A percentile compares a stretch with the other conserved stretches of the same genome.
phyloP scores from a whole-genome alignment of 2,797 vertebrate species.

The Smutsia temminckii region DNA sequence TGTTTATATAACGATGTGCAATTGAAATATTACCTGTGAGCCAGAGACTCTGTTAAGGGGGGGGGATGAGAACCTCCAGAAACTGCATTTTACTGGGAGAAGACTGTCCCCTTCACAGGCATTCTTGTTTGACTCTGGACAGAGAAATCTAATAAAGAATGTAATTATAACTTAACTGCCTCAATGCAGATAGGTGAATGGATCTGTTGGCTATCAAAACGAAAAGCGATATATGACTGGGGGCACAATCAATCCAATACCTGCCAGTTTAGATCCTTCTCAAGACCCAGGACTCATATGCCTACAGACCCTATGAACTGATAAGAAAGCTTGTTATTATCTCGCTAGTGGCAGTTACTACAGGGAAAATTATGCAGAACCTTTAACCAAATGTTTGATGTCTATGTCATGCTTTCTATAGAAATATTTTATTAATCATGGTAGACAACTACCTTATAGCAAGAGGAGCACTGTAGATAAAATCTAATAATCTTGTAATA shows the following conservation, averaged over 20 bases:
- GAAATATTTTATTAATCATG: not conserved
- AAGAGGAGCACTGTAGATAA: not conserved
- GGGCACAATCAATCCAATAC: not conserved
- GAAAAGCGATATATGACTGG: not conserved
- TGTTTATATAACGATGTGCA: not conserved
- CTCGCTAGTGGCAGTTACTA: not conserved
- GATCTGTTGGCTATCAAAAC: constrained; percentile 38
- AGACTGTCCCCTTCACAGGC: not conserved
- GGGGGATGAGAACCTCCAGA: not conserved
- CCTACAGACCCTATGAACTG: not conserved
- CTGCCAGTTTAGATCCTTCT: not conserved
- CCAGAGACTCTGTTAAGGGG: not conserved
- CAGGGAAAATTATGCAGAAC: not conserved
- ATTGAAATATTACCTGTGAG: not conserved
- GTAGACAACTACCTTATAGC: no score
- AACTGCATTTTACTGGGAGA: not conserved
- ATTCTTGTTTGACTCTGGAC: not conserved
- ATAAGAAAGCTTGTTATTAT: not conserved
- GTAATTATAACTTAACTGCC: constrained; percentile 43
- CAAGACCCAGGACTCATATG: not conserved
- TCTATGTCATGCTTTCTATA: not conserved
- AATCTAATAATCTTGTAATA: not conserved
- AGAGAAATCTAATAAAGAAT: constrained; percentile 47
- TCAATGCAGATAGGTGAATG: constrained; percentile 44
- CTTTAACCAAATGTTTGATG: not conserved